Conservation (phyloP, 2,888 invertebrate species). For the Timandra comae region DNA sequence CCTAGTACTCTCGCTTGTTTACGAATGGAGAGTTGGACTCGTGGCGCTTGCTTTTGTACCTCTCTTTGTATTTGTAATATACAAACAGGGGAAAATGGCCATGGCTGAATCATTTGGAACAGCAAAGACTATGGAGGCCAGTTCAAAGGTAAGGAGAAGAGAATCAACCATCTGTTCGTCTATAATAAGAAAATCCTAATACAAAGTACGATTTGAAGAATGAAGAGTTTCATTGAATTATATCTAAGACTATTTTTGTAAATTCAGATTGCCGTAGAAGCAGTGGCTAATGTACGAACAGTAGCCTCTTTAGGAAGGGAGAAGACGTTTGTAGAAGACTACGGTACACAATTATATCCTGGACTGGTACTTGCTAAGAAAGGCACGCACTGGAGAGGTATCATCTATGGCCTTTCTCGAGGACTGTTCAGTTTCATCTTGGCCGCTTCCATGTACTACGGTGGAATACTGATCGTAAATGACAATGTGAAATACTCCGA, state of each 20-base stretch:
- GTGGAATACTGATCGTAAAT: conserved; percentile 80
- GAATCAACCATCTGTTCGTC: too few species aligned
- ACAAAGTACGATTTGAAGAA: too few species aligned
- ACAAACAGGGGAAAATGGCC: conserved; percentile 81
- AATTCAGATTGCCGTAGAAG: conserved; percentile 88
- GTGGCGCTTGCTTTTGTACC: conserved; percentile 85
- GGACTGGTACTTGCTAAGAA: conserved; percentile 76
- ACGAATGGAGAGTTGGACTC: conserved; percentile 85
- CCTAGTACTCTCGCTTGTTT: conserved; percentile 80
- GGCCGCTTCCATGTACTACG: conserved; percentile 83
- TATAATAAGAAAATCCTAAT: too few species aligned
- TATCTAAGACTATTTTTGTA: conserved; percentile 5
- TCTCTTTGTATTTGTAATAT: conserved; percentile 80
- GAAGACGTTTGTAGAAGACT: conserved; percentile 79
- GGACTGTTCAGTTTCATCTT: conserved; percentile 84
- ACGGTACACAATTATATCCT: conserved; percentile 76
- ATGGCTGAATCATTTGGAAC: conserved; percentile 81
- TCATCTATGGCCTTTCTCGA: conserved; percentile 84
- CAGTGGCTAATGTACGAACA: conserved; percentile 86
- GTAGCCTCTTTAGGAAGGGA: conserved; percentile 85
- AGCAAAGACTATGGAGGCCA: conserved; percentile 81
- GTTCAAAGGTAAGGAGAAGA: conserved; percentile 79
- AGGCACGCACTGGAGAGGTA: conserved; percentile 80
- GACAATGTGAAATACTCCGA: conserved; percentile 74
- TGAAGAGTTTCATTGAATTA: background rate